A percentile compares a stretch with the other conserved stretches of the same genome.
Evolutionary conservation across 2,113 vertebrate genomes (phyloP).

Genomic region (Xenotilapia longispinis): DNA sequence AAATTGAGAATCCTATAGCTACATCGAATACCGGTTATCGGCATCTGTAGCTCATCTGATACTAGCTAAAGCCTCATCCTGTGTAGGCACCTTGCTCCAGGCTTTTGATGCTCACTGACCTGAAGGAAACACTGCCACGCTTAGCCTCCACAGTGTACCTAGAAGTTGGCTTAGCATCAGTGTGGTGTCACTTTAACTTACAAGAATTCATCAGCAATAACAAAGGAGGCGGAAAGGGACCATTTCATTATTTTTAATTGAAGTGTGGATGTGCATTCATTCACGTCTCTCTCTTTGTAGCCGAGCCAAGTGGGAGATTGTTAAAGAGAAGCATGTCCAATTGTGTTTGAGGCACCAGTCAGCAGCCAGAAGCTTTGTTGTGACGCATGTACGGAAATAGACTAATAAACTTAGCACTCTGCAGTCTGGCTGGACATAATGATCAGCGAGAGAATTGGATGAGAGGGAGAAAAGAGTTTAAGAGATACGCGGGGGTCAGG

Average conservation of each 20-base stretch:
- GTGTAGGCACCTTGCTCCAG: background rate
- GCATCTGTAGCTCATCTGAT: background rate
- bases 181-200: background rate
- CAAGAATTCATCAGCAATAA: background rate
- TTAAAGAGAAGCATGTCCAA: background rate
- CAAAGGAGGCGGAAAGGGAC: background rate
- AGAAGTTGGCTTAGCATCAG: background rate
- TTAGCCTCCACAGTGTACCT: background rate
- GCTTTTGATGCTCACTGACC: background rate
- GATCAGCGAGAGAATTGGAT: background rate
- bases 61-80: background rate
- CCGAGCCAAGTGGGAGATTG: background rate
- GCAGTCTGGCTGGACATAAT: background rate
- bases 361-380: constrained; percentile 24
- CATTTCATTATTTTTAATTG: background rate
- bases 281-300: background rate
- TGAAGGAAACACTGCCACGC: background rate
- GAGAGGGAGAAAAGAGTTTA: background rate
- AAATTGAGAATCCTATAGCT: background rate
- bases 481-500: background rate
- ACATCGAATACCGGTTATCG: background rate
- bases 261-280: background rate
- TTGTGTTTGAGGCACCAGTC: background rate
- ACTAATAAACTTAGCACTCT: constrained; percentile 17
- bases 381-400: constrained; percentile 12